Evolutionary conservation across 2,113 vertebrate genomes (phyloP), one percentile per base, ranked within the genome.

Genomic region (Hippocampus comes): DNA sequence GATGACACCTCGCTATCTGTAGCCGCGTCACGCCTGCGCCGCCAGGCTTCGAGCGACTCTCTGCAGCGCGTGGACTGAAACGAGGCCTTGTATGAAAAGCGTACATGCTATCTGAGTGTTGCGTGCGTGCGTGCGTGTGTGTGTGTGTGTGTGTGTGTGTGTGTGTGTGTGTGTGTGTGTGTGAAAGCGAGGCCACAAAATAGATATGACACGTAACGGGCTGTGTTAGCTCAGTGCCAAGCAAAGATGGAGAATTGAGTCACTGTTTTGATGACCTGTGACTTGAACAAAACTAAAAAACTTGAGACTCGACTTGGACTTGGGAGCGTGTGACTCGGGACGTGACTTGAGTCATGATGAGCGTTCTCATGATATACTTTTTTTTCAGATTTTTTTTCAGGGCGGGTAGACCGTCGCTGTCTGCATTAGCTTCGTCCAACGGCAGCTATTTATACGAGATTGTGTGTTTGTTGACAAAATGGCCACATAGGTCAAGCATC

Each of bases 1-100:
- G 76, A 63, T 87, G 89, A 90, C 86, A 87, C 83, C 75, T 71
- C 17, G 78, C 78, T 82, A 81, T 86, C 84, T 81, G 79, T 9
- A 72, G 68, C 75, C 53, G 82, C 82, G 87, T 82, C n/a, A 11
- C 53, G n/a, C 87, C 86, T 57, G 78, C 80, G 79, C 78, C 76
- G 80, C 81, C 70, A 80, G 83, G 80, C 87, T 84, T 84, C 73
- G 49, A 49, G 83, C 69, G 4, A 27, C 23, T 5, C 25, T 4
- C 56, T 2, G 76, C 61, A 21, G 78, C 76, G 56, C 65, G 38
- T 6, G 5, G 30, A 15, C 59, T 18, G 46, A 65, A 7, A 56
- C 11, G 38, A 38, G 65, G 15, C 0, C 59, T 61, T 7, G 27
- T 61, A 18, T 34, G 59, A 61, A 68, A 67, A 14, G 46, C 63